Percentiles rank a stretch among this genome's conserved stretches.
Conservation (phyloP, 2,888 invertebrate species). For the Meghimatium bilineatum region DNA sequence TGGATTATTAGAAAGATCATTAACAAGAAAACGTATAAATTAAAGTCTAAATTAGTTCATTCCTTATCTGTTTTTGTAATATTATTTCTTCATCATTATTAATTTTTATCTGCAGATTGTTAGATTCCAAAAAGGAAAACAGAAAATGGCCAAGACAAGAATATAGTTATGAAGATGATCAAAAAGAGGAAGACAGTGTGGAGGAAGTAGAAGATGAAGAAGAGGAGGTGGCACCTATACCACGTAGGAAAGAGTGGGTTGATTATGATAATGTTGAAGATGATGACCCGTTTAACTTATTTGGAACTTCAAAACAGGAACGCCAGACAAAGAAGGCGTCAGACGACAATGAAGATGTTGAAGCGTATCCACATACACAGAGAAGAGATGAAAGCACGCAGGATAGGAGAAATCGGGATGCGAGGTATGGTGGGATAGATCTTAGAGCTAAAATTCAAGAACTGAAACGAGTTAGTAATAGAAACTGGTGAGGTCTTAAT, state of each 20-base stretch:
- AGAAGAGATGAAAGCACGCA: not conserved
- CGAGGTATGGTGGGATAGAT: slow-evolving; percentile 29
- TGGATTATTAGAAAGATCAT: too few species aligned
- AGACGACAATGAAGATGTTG: slow-evolving; percentile 84
- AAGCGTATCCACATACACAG: not conserved
- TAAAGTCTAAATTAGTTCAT: too few species aligned
- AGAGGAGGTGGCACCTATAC: not conserved
- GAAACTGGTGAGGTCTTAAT: slow-evolving; percentile 33
- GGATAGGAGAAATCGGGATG: not conserved
- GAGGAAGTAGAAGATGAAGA: slow-evolving; percentile 44
- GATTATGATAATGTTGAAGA: slow-evolving; percentile 48
- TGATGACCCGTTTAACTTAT: slow-evolving; percentile 48
- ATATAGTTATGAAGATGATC: slow-evolving; percentile 82
- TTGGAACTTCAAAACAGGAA: slow-evolving; percentile 35
- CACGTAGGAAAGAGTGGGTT: slow-evolving; percentile 26
- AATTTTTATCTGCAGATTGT: slow-evolving; percentile 1
- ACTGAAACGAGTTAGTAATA: slow-evolving; percentile 7
- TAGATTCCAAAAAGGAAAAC: not conserved
- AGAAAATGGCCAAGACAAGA: slow-evolving; percentile 12
- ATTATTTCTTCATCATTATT: not conserved
- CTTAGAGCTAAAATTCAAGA: slow-evolving; percentile 36
- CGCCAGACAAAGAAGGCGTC: not conserved
- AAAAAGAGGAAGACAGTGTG: not conserved
- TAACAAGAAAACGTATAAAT: too few species aligned
- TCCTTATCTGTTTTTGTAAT: too few species aligned